These are phyloP conservation scores for Belonocnema kinseyi DNA, from an alignment of 1,140 invertebrate species.

Conservation along the genomic window DNA sequence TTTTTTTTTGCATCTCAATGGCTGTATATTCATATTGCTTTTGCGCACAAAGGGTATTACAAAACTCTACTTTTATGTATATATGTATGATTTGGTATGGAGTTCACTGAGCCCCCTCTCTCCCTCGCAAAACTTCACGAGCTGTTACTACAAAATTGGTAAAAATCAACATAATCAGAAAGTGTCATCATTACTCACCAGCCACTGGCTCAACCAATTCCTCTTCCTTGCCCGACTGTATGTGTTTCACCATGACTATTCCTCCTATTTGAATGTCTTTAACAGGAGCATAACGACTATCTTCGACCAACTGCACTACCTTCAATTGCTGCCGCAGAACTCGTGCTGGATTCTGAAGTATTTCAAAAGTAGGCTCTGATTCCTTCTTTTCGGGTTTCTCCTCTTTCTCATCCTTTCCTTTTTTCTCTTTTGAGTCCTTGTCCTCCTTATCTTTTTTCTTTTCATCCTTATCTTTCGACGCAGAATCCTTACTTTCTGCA, in stretches of 20 bases:
- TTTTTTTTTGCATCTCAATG: too few relatives aligned
- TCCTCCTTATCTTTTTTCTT: slow-evolving; percentile 73
- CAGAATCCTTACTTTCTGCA: not conserved
- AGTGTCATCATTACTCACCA: slow-evolving; percentile 67
- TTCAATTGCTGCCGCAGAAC: slow-evolving; percentile 96
- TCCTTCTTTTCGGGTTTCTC: slow-evolving; percentile 82
- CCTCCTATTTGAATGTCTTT: slow-evolving; percentile 97
- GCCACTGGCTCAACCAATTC: slow-evolving; percentile 96
- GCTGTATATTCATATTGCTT: too few relatives aligned
- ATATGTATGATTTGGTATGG: too few relatives aligned
- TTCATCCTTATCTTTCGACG: slow-evolving; percentile 53
- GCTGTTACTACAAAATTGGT: not conserved
- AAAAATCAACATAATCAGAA: not conserved
- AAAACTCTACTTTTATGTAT: too few relatives aligned
- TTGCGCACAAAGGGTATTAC: too few relatives aligned
- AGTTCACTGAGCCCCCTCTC: too few relatives aligned
- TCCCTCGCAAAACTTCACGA: too few relatives aligned
- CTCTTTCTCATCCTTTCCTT: slow-evolving; percentile 69
- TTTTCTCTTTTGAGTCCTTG: slow-evolving; percentile 69
- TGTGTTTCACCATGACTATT: slow-evolving; percentile 94
- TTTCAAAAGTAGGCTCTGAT: slow-evolving; percentile 92
- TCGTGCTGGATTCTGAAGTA: slow-evolving; percentile 95
- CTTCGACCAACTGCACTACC: slow-evolving; percentile 88
- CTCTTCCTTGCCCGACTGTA: slow-evolving; percentile 84
- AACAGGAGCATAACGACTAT: slow-evolving; percentile 87